A percentile compares a stretch with the other conserved stretches of the same genome.
Evolutionary conservation across 2,113 vertebrate species (phyloP).

Genomic region (Meleagris gallopavo): DNA sequence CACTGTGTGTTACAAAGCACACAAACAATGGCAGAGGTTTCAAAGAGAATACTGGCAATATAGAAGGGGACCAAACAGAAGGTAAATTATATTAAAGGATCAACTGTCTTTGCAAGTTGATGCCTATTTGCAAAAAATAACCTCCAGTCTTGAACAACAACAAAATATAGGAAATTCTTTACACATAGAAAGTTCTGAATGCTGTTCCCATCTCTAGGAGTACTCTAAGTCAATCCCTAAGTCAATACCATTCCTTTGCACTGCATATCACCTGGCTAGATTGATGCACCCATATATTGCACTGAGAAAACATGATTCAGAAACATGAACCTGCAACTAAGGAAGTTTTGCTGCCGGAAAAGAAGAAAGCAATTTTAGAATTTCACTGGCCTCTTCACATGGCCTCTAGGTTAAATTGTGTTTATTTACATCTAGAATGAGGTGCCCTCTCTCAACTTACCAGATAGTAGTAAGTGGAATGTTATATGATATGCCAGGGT

Average conservation of each 20-base stretch:
- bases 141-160: neutral
- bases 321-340: neutral
- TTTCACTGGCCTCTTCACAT: accelerated
- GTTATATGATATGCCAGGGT: neutral
- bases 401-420: neutral
- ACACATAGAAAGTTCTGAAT: neutral
- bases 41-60: neutral
- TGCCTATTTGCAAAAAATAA: neutral
- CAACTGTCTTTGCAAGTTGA: neutral
- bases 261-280: neutral
- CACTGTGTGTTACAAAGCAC: neutral
- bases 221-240: neutral
- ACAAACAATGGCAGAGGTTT: neutral
- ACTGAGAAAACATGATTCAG: neutral
- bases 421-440: neutral
- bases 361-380: neutral
- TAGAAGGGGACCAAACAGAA: neutral
- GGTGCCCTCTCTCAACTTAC: neutral
- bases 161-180: neutral
- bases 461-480: neutral
- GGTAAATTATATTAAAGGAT: neutral
- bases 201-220: neutral
- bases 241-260: neutral
- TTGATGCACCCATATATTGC: neutral
- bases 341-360: neutral